These are phyloP conservation scores for Mus pahari DNA, from an alignment of 2,113 vertebrate species.

Conservation along the genomic window DNA sequence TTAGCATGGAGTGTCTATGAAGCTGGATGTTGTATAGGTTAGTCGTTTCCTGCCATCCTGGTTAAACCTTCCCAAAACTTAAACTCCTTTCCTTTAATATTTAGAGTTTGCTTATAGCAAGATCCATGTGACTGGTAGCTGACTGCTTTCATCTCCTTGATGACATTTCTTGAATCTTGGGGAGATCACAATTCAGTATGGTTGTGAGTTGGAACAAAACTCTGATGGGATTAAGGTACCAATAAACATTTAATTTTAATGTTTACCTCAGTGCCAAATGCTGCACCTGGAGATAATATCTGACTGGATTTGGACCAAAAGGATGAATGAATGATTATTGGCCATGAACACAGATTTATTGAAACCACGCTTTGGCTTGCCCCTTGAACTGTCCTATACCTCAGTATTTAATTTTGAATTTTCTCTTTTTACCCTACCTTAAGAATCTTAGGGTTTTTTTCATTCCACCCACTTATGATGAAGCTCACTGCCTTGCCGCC, in stretches of 20 bases:
- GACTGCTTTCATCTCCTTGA: neutral
- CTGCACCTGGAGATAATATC: conserved; percentile 71
- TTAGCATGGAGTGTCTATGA: neutral
- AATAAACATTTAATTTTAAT: conserved; percentile 73
- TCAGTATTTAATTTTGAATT: neutral
- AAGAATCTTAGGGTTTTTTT: neutral
- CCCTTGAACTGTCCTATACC: neutral
- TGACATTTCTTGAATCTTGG: conserved; percentile 45
- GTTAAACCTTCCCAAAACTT: conserved; percentile 27
- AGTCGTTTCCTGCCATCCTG: neutral
- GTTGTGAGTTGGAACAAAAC: conserved; percentile 43
- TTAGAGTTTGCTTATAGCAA: neutral
- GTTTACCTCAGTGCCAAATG: conserved; percentile 63
- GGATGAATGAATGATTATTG: conserved; percentile 57
- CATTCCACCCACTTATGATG: neutral
- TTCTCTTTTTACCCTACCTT: neutral
- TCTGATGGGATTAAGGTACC: conserved; percentile 50
- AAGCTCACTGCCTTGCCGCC: neutral
- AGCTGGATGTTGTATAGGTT: neutral
- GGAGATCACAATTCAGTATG: neutral
- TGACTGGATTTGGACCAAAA: conserved; percentile 69
- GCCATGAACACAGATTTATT: conserved; percentile 35
- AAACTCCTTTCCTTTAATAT: conserved; percentile 19
- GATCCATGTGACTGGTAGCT: neutral
- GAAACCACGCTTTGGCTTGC: neutral